These are phyloP conservation scores for Rhagoletis zephyria DNA, from an alignment of 1,140 invertebrate species.

Conservation along the genomic window DNA sequence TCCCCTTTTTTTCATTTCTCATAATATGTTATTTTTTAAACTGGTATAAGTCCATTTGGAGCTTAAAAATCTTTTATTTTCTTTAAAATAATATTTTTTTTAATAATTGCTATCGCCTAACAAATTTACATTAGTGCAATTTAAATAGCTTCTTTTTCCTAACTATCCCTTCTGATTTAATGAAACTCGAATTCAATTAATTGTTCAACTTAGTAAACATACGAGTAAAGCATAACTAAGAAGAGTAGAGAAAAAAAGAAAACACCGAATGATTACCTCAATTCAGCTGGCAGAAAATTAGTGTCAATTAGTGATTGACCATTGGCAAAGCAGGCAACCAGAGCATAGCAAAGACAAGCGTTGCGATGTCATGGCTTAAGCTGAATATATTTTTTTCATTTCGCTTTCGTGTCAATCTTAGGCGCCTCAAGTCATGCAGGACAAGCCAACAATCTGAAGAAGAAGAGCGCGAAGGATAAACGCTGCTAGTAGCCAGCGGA, in stretches of 20 bases:
- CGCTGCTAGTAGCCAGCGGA: neutral
- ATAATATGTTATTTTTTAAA: no score
- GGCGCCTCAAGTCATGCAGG: neutral
- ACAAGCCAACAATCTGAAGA: neutral
- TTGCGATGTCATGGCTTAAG: neutral
- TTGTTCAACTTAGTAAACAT: neutral
- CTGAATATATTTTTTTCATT: neutral
- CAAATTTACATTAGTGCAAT: no score
- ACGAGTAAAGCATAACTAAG: neutral
- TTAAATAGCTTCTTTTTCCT: neutral
- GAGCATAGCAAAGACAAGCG: neutral
- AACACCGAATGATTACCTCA: constrained; percentile 19
- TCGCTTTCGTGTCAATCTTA: neutral
- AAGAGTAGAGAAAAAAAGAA: neutral
- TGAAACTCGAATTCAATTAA: neutral
- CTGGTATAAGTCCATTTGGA: no score
- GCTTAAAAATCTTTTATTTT: no score
- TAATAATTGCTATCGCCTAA: no score
- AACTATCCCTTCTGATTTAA: neutral
- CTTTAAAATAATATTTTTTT: no score
- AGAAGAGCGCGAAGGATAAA: neutral
- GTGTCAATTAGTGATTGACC: constrained; percentile 52
- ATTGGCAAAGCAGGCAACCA: neutral
- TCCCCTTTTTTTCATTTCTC: no score
- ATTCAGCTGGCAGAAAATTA: constrained; percentile 33